Evolutionary conservation across 2,797 vertebrate genomes (phyloP).

Genomic region (Orientallactaga sibirica): DNA sequence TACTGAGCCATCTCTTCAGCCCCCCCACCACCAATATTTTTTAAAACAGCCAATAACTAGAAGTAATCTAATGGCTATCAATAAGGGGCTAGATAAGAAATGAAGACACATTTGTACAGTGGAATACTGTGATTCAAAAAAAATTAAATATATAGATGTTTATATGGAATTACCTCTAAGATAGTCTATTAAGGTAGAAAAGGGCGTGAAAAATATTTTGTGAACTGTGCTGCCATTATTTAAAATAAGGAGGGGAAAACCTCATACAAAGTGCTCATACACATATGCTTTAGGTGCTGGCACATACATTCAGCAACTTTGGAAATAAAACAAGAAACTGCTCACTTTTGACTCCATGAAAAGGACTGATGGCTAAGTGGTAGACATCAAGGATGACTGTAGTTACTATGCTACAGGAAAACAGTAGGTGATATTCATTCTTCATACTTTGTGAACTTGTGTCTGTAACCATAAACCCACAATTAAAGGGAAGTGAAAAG

Average conservation of each 20-base stretch:
- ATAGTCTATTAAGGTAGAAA: neutral
- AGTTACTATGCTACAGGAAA: neutral
- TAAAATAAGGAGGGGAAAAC: neutral
- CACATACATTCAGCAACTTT: neutral
- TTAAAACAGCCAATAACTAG: neutral
- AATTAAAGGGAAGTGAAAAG: constrained; percentile 28
- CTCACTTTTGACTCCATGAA: neutral
- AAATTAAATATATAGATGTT: neutral
- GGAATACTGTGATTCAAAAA: constrained; percentile 28
- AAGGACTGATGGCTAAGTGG: neutral
- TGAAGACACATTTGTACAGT: neutral
- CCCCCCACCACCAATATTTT: neutral
- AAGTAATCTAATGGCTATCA: neutral
- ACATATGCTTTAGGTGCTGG: neutral
- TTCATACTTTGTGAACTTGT: neutral
- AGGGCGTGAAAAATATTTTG: neutral
- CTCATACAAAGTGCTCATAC: neutral
- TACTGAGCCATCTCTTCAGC: too few relatives aligned
- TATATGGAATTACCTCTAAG: constrained; percentile 42
- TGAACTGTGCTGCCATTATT: neutral
- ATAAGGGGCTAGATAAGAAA: constrained; percentile 1
- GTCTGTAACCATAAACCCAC: constrained; percentile 26
- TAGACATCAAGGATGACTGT: neutral
- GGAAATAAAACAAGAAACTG: neutral
- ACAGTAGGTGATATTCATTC: neutral